phyloP scores from a whole-genome alignment of 2,113 vertebrate genomes.

The Gymnogyps californianus region DNA sequence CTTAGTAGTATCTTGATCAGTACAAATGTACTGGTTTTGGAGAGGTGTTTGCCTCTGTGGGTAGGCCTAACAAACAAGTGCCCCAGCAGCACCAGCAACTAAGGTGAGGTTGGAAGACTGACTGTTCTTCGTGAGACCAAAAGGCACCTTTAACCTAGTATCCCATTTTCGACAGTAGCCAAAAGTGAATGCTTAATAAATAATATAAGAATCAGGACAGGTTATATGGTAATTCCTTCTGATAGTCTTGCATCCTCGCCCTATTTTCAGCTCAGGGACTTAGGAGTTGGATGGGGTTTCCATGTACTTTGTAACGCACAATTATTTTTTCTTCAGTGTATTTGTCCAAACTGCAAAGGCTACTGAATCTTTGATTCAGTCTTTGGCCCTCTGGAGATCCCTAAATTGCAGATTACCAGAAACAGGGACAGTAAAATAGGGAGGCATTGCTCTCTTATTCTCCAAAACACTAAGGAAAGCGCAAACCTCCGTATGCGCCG shows the following conservation, averaged over 20 bases:
- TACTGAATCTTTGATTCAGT: background rate
- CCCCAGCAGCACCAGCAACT: background rate
- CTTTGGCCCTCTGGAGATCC: background rate
- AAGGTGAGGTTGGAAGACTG: background rate
- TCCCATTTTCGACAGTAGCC: background rate
- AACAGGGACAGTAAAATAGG: background rate
- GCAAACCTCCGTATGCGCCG: background rate
- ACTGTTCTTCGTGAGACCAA: background rate
- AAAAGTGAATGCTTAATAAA: background rate
- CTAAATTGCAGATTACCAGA: background rate
- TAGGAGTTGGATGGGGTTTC: background rate
- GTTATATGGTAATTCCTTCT: background rate
- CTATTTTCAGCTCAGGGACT: background rate
- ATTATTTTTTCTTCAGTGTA: background rate
- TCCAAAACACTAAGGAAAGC: background rate
- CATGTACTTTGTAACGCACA: background rate
- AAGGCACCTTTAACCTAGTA: background rate
- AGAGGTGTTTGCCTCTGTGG: background rate
- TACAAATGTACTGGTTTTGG: background rate
- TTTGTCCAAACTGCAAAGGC: background rate
- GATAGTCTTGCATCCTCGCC: background rate
- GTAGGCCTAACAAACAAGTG: background rate
- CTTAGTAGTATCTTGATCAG: background rate
- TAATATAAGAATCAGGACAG: background rate
- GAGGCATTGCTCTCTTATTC: background rate